Evolutionary conservation across 1,140 invertebrate genomes (phyloP).

Genomic region (Drosophila miranda): DNA sequence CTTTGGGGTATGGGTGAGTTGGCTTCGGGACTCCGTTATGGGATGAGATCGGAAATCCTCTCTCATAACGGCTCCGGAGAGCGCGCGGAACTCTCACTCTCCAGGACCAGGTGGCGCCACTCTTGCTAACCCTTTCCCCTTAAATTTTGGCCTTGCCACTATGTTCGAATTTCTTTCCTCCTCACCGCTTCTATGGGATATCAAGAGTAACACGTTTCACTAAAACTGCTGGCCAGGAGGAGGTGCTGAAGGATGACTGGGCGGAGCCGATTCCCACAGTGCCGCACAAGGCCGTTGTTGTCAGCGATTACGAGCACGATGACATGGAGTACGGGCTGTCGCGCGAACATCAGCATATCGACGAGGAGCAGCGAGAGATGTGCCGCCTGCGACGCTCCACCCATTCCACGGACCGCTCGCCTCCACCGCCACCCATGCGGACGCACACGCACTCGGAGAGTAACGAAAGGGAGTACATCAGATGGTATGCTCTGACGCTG

Average conservation of each 20-base stretch:
- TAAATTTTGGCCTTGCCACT: too few species aligned
- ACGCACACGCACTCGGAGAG: constrained; percentile 77
- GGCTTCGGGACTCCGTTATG: too few species aligned
- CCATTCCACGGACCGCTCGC: constrained; percentile 72
- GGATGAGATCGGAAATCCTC: too few species aligned
- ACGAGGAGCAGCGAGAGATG: constrained; percentile 68
- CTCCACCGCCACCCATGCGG: constrained; percentile 49
- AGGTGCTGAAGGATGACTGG: constrained; percentile 79
- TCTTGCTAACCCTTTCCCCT: too few species aligned
- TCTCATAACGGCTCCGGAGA: too few species aligned
- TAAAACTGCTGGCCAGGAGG: too few species aligned
- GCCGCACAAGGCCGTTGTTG: constrained; percentile 59
- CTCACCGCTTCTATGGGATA: too few species aligned
- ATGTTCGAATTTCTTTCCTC: too few species aligned
- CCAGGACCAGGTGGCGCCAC: too few species aligned
- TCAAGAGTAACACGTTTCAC: too few species aligned
- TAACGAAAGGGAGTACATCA: constrained; percentile 73
- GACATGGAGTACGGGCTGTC: constrained; percentile 66
- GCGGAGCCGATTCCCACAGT: constrained; percentile 56
- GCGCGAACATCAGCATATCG: constrained; percentile 66
- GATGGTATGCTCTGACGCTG: constrained; percentile 37
- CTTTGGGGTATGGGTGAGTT: too few species aligned
- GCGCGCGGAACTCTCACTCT: too few species aligned
- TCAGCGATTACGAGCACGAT: constrained; percentile 70
- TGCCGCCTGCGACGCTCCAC: constrained; percentile 68